phyloP scores from a whole-genome alignment of 35 echinoderm and acorn worm genomes.

The Apostichopus japonicus region DNA sequence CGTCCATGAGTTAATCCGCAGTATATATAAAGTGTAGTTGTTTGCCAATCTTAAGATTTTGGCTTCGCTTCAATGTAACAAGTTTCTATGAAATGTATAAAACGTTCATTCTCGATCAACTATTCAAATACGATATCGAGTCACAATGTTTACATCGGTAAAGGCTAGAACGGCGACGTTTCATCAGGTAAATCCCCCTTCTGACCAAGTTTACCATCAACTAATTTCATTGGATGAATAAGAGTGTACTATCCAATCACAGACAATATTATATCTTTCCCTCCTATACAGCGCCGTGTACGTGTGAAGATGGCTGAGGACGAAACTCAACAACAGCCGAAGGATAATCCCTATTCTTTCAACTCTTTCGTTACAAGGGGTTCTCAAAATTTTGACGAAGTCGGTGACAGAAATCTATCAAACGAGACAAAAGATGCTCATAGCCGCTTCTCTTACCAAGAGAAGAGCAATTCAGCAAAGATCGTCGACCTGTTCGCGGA shows the following conservation, averaged over 20 bases:
- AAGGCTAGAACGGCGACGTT: neutral
- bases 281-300: neutral
- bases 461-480: neutral
- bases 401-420: neutral
- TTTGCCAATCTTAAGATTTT: too few relatives aligned
- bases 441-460: slow-evolving; percentile 21
- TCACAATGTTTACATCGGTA: neutral
- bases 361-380: slow-evolving; percentile 1
- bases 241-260: neutral
- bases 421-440: neutral
- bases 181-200: neutral
- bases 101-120: too few relatives aligned
- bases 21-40: too few relatives aligned
- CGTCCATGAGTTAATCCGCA: too few relatives aligned
- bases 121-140: too few relatives aligned
- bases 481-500: slow-evolving; percentile 12
- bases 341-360: slow-evolving; percentile 30
- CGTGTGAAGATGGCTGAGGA: slow-evolving; percentile 34
- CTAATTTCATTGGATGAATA: slow-evolving; percentile 18
- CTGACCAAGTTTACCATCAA: neutral
- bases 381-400: slow-evolving; percentile 18
- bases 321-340: neutral
- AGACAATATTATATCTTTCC: neutral
- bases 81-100: too few relatives aligned
- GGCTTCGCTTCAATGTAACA: too few relatives aligned